Percentiles rank a stretch among this genome's conserved stretches.
phyloP scores from a whole-genome alignment of 2,888 invertebrate species.

The Junonia oenone region DNA sequence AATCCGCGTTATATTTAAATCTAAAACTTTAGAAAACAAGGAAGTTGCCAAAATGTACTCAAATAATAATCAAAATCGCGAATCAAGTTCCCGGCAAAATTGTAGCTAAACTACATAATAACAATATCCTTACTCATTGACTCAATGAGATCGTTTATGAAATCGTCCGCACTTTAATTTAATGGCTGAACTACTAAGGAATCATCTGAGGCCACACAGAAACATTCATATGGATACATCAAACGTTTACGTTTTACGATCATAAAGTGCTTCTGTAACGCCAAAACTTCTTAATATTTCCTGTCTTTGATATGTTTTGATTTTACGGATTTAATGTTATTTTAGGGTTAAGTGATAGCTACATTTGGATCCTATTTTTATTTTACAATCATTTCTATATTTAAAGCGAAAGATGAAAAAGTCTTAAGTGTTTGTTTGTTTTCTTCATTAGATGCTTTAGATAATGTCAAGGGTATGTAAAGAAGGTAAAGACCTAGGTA shows the following conservation, averaged over 20 bases:
- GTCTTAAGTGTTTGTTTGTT: no score
- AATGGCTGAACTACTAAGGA: conserved; percentile 14
- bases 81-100: not conserved
- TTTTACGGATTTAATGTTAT: no score
- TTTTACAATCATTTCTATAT: not conserved
- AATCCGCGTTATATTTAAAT: not conserved
- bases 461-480: no score
- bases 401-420: not conserved
- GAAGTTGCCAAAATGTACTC: not conserved
- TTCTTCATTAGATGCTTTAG: no score
- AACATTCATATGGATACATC: conserved; percentile 18
- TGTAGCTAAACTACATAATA: conserved; percentile 6
- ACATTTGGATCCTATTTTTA: not conserved
- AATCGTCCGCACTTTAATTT: conserved; percentile 23
- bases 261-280: conserved; percentile 13
- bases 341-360: not conserved
- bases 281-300: conserved; percentile 15
- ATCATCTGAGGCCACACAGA: conserved; percentile 18
- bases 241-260: conserved; percentile 20
- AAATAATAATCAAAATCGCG: not conserved
- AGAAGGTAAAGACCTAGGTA: no score
- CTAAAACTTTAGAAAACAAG: not conserved
- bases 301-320: conserved; percentile 12
- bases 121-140: conserved; percentile 17
- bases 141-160: conserved; percentile 22